phyloP scores from a whole-genome alignment of 2,113 vertebrate species.

The Cygnus buccinator region DNA sequence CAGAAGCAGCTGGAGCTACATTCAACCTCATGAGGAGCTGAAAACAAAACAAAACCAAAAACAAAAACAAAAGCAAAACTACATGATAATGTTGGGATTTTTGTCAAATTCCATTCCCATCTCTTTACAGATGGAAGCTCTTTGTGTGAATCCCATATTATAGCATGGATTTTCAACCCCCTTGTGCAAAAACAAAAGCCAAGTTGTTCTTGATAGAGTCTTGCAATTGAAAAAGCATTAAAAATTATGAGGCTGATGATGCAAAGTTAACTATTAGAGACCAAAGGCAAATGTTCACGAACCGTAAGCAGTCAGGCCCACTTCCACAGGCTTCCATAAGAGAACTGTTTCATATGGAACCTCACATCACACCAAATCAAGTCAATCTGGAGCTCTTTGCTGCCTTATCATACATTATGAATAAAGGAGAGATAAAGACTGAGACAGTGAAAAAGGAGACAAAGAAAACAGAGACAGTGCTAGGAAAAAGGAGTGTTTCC shows the following conservation, averaged over 20 bases:
- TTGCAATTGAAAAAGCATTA: background rate
- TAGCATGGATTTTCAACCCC: background rate
- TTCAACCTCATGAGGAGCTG: constrained; percentile 25
- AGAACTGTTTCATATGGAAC: background rate
- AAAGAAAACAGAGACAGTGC: background rate
- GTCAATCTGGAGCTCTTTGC: background rate
- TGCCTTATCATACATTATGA: background rate
- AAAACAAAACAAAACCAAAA: background rate
- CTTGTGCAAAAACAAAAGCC: background rate
- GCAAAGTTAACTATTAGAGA: background rate
- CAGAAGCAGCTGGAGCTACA: constrained; percentile 36
- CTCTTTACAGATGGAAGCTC: constrained; percentile 24
- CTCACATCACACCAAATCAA: background rate
- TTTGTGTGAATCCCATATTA: background rate
- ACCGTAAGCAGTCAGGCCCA: background rate
- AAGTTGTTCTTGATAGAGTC: constrained; percentile 13
- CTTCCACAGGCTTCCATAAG: background rate
- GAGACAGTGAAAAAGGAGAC: background rate
- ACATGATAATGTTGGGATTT: background rate
- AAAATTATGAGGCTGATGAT: background rate
- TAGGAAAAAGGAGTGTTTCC: background rate
- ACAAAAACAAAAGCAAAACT: background rate
- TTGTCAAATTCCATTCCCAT: constrained; percentile 9
- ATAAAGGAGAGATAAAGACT: background rate
- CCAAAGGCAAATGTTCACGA: background rate